A percentile compares a stretch with the other conserved stretches of the same genome.
Conservation (phyloP, 2,113 vertebrate genomes). For the Rhinichthys klamathensis region DNA sequence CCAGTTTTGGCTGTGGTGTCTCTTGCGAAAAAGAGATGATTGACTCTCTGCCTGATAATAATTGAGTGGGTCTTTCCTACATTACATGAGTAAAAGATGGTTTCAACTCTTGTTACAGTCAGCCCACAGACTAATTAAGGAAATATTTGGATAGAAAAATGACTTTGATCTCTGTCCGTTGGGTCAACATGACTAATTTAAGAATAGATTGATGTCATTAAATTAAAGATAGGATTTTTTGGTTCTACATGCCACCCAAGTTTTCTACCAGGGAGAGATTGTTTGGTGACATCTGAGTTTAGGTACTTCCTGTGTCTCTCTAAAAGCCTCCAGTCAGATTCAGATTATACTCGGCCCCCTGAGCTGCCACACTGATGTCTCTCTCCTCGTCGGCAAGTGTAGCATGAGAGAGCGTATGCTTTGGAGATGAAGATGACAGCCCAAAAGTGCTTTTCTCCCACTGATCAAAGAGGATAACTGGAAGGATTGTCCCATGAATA, state of each 20-base stretch:
- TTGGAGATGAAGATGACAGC: slow-evolving; percentile 49
- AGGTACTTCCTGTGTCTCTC: slow-evolving; percentile 40
- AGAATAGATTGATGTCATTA: slow-evolving; percentile 42
- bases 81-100: slow-evolving; percentile 27
- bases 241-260: slow-evolving; percentile 23
- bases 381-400: slow-evolving; percentile 35
- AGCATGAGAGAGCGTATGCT: slow-evolving; percentile 40
- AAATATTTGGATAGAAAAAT: slow-evolving; percentile 37
- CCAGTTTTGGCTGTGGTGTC: not conserved
- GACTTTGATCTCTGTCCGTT: slow-evolving; percentile 32
- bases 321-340: slow-evolving; percentile 52
- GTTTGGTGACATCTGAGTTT: slow-evolving; percentile 32
- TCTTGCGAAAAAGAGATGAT: not conserved
- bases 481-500: slow-evolving; percentile 53
- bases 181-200: not conserved
- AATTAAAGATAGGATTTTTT: slow-evolving; percentile 52
- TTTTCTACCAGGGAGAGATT: slow-evolving; percentile 35
- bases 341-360: slow-evolving; percentile 51
- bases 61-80: slow-evolving; percentile 11
- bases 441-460: slow-evolving; percentile 48
- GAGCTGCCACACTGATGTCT: slow-evolving; percentile 49
- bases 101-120: slow-evolving; percentile 25
- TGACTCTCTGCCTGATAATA: not conserved
- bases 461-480: slow-evolving; percentile 56
- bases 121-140: slow-evolving; percentile 22